Evolutionary conservation across 64 coral and sea anemone genomes (phyloP), one percentile per base, ranked within the genome.

Genomic region (Acropora tenuis): DNA sequence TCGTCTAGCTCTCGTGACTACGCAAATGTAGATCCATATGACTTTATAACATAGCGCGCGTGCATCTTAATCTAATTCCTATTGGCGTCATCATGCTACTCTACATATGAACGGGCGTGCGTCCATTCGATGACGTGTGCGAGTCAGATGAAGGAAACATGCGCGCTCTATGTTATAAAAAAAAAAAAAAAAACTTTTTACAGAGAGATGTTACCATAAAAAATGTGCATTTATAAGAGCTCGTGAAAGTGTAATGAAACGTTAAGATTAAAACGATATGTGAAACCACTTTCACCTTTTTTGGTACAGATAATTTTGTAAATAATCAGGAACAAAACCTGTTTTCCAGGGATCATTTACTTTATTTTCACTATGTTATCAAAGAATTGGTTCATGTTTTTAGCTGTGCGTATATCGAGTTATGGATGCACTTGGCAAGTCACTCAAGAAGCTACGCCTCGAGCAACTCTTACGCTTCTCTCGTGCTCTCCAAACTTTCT

Each of bases 11-110:
- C 61, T 66, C 61, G 8, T 66, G 8, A 66, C 8, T 15, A 2
- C 17, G 17, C 3, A 9, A 66, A 15, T 66, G 61, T n/a, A n/a
- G n/a, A n/a, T n/a, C n/a, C n/a, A n/a, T n/a, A 66, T 15, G 8
- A 66, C 61, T 69, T 69, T 69, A 69, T 69, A 20, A 69, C 67
- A 69, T 69, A 69, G 67, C 67, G n/a, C 67, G n/a, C 67, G 67
- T 69, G 67, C 67, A 18, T 69, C 67, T 55, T 4, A 18, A 69
- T 69, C 67, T 69, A 69, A 69, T 69, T 69, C 67, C 67, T 69
- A 69, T 69, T 69, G 67, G 67, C 67, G 67, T 69, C 67, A 69
- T 69, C 67, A 69, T 69, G 67, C 13, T 69, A 69, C 67, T 69
- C 67, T 18, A 69, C 67, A 69, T 69, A 69, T 20, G 1, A 9